Evolutionary conservation across 2,797 vertebrate species (phyloP).

Genomic region (Garrulus glandarius): DNA sequence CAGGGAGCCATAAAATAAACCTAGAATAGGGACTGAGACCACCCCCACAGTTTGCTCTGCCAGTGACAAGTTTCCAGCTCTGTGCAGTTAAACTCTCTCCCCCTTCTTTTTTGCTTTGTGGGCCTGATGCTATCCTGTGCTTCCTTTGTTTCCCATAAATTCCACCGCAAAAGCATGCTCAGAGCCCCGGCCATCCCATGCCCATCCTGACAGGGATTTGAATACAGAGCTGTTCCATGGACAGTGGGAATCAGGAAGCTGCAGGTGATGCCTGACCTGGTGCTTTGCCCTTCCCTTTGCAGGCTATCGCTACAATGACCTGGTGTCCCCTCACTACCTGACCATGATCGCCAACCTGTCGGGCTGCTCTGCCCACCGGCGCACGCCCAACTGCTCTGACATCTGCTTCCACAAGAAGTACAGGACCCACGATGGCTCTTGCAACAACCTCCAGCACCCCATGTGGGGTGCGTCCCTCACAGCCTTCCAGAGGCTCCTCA

Average conservation of each 20-base stretch:
- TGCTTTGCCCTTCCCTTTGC: not conserved
- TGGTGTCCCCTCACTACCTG: slow-evolving; percentile 74
- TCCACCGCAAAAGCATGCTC: accelerated
- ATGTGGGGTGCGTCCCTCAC: slow-evolving; percentile 76
- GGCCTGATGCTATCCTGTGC: not conserved
- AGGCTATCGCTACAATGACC: slow-evolving; percentile 73
- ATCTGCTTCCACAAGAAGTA: slow-evolving; percentile 75
- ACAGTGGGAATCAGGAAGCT: not conserved
- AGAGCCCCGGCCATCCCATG: accelerated
- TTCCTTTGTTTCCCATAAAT: not conserved
- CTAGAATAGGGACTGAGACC: not conserved
- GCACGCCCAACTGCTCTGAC: slow-evolving; percentile 65
- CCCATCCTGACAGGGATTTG: not conserved
- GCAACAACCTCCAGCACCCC: slow-evolving; percentile 75
- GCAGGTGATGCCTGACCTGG: not conserved
- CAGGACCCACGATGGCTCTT: slow-evolving; percentile 69
- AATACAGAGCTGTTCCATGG: accelerated
- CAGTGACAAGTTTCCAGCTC: not conserved
- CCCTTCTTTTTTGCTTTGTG: not conserved
- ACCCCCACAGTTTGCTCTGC: not conserved
- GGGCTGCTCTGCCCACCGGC: slow-evolving; percentile 71
- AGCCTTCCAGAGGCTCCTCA: slow-evolving; percentile 75
- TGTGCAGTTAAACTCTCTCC: not conserved
- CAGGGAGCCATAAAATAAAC: not conserved
- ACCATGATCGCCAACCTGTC: slow-evolving; percentile 75